phyloP scores from a whole-genome alignment of 2,113 vertebrate genomes.

The Mesembrinibis cayennensis region DNA sequence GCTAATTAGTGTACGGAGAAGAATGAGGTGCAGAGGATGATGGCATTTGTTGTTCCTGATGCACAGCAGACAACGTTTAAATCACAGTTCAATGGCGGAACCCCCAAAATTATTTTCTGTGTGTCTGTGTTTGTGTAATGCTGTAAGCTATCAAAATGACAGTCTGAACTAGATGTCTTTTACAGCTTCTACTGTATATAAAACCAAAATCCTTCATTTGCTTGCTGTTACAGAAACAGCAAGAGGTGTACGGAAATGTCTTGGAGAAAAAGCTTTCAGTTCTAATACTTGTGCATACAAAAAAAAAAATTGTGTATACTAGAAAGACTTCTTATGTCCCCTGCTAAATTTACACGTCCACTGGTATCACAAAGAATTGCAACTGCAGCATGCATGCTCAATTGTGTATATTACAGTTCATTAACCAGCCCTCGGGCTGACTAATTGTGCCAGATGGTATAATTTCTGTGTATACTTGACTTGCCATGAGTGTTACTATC shows the following conservation, averaged over 20 bases:
- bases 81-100: neutral
- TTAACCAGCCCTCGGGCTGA: conserved; percentile 56
- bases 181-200: neutral
- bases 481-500: conserved; percentile 44
- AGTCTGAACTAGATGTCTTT: neutral
- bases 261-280: neutral
- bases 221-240: neutral
- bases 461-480: conserved; percentile 63
- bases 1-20: neutral
- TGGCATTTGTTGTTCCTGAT: neutral
- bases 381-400: neutral
- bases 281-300: neutral
- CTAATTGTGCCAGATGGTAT: conserved; percentile 69
- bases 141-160: neutral
- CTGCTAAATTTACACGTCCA: neutral
- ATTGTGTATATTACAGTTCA: conserved; percentile 65
- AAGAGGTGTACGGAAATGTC: neutral
- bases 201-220: neutral
- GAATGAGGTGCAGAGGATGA: neutral
- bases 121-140: neutral
- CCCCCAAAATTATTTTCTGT: neutral
- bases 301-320: neutral
- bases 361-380: conserved; percentile 9
- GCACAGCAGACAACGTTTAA: neutral
- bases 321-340: neutral